Evolutionary conservation across 2,888 invertebrate species (phyloP).

Genomic region (Meghimatium bilineatum): DNA sequence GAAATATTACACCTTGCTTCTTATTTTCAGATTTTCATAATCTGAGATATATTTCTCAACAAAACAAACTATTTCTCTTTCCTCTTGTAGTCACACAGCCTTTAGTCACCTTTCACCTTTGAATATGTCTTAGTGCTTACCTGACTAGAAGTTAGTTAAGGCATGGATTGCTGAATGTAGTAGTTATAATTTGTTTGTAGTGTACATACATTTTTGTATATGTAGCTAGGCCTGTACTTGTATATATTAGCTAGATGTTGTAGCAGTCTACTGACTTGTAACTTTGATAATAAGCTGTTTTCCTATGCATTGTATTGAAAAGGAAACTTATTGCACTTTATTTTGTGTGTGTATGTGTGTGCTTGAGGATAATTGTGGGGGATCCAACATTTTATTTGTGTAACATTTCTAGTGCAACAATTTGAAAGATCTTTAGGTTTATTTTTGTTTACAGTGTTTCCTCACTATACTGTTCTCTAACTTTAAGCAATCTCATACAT

Average conservation of each 20-base stretch:
- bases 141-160: not conserved
- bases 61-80: not conserved
- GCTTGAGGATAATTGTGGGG: not conserved
- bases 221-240: not conserved
- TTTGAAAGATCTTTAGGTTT: not conserved
- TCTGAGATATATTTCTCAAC: not conserved
- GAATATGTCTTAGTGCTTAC: conserved; percentile 12
- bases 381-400: not conserved
- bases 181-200: conserved; percentile 19
- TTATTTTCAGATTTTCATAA: not conserved
- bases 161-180: conserved; percentile 22
- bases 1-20: not conserved
- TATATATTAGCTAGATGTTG: not conserved
- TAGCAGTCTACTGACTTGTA: not conserved
- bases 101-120: not conserved
- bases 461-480: not conserved
- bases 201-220: not conserved
- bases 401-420: not conserved
- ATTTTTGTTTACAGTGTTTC: not conserved
- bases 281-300: not conserved
- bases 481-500: not conserved
- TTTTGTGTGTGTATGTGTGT: not conserved
- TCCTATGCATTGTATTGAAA: not conserved
- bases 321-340: not conserved
- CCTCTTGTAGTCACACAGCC: not conserved